Evolutionary conservation across 1,140 invertebrate species (phyloP), one percentile per base, ranked within the genome.

Genomic region (Heterodera schachtii): DNA sequence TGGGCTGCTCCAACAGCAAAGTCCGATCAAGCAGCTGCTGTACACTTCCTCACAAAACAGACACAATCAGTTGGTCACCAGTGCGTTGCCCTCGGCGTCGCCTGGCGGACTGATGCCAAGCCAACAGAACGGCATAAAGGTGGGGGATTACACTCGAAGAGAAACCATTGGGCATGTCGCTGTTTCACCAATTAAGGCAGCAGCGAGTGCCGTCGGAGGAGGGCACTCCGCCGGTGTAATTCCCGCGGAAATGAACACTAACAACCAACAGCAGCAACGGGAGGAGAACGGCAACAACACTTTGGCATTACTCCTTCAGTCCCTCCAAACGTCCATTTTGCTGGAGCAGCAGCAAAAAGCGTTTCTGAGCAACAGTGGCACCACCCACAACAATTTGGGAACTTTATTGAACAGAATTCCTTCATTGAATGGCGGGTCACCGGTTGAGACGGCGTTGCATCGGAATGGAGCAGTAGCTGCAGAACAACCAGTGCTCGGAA

Each of bases 291-390:
- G 60, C 7, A 6, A 16, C 52, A 79, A 46, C 66, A 70, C 79
- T 16, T 44, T 85, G 46, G 77, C 78, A 44, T 43, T 81, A 8
- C 52, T 84, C 2, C 47, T 85, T 7, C 84, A 84, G 19, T 81
- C 82, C 11, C 31, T 84, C 6, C 77, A 78, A 46, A 78, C 52
- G 46, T 78, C 77, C 13, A 78, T 78, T 69, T n/a, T 78, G 4
- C n/a, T 84, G 46, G 83, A 85, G 52, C 83, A 85, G 52, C 83
- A 84, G 73, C 82, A 80, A 44, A 67, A 60, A n/a, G n/a, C 41
- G 16, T 21, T 46, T 19, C 41, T 19, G 19, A 81, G 44, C 66
- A n/a, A 73, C 43, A 74, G 52, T 46, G 19, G 44, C 16, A 49
- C 44, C 21, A 47, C 66, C 44, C 41, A 71, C 46, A 31, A 71